A percentile compares a stretch with the other conserved stretches of the same genome.
phyloP scores from a whole-genome alignment of 2,797 vertebrate genomes.

The Falco naumanni region DNA sequence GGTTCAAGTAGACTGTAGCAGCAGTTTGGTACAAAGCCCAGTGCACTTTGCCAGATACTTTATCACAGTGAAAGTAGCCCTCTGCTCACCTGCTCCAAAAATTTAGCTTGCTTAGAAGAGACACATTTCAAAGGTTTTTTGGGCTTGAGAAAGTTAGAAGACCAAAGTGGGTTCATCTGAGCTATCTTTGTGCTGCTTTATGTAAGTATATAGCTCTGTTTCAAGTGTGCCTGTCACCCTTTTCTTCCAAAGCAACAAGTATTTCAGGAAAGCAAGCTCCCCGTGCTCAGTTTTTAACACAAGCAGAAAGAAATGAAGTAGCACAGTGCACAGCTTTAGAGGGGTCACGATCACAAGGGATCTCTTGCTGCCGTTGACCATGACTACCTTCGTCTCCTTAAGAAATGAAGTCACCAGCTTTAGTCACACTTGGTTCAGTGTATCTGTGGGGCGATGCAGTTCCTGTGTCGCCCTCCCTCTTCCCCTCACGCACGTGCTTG shows the following conservation, averaged over 20 bases:
- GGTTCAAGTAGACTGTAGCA: background rate
- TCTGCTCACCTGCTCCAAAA: background rate
- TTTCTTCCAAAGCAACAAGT: background rate
- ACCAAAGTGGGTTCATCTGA: background rate
- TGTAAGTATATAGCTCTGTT: accelerated
- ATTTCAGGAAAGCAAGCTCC: background rate
- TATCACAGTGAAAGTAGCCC: accelerated
- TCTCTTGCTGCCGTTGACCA: background rate
- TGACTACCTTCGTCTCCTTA: accelerated
- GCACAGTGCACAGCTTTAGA: background rate
- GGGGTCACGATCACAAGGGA: accelerated
- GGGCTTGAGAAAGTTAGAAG: background rate
- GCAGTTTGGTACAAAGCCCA: background rate
- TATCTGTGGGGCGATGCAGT: background rate
- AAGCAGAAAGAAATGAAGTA: background rate
- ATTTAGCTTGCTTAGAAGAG: background rate
- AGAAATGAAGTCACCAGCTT: background rate
- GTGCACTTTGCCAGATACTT: background rate
- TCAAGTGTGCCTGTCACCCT: accelerated
- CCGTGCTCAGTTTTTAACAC: accelerated
- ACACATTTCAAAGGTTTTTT: background rate
- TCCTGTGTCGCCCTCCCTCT: background rate
- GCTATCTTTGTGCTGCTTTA: background rate
- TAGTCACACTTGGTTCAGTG: background rate
- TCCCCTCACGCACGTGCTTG: background rate